Evolutionary conservation across 1,140 invertebrate species (phyloP), one percentile per base, ranked within the genome.

Genomic region (Amphibalanus amphitrite): DNA sequence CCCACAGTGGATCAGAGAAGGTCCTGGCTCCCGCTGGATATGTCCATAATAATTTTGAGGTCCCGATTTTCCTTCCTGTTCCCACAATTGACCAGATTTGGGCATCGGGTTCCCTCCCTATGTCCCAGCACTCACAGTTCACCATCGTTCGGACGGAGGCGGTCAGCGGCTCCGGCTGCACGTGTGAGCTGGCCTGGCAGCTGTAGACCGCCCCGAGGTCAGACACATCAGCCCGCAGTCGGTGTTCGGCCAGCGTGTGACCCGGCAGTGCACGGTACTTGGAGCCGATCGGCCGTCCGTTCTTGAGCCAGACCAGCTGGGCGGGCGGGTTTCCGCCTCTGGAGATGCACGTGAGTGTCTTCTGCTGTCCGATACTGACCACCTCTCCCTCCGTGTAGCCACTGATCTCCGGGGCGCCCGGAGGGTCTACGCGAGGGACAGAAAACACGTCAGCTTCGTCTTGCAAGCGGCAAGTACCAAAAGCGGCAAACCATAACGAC

Each of bases 251-350:
- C 71, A 75, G 71, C 70, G 74, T 75, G 67, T 74, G 74, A 10
- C 69, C 71, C 28, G 69, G 69, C 30, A 72, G 30, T 33, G 70
- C 38, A 10, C 69, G 69, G 81, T 92, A 93, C 30, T 86, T 85
- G 81, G 88, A 90, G 72, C 88, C 85, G 72, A 94, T 89, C 77
- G 90, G 87, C 74, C 90, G 88, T 29, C 88, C 87, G 78, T 96
- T 95, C 78, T 90, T 89, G 82, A 91, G 96, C 95, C 95, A 97
- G 72, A 93, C 87, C 15, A 97, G 86, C 78, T 93, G 89, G 4
- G 93, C 93, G 23, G 93, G 88, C 29, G 95, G 95, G 83, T 98
- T 98, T n/a, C 95, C 95, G 65, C 95, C 94, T 28, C 90, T 84
- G 69, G 93, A 95, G 74, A 89, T 85, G 82, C 95, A 98, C 70